Evolutionary conservation across 2,797 vertebrate genomes (phyloP).

Genomic region (Xenops minutus): DNA sequence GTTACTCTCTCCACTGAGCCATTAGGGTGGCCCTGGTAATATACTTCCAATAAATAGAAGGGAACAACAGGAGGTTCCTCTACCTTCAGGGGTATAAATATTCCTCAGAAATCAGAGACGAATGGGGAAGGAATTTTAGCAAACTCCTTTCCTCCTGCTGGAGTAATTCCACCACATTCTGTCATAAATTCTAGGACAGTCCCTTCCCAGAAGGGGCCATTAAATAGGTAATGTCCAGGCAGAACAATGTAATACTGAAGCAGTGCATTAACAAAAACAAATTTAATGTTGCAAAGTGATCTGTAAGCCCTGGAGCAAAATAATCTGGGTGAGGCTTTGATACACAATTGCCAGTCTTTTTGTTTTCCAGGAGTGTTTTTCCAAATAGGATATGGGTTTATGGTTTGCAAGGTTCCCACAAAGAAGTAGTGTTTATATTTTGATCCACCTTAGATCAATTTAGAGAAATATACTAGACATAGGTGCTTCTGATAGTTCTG

Average conservation of each 20-base stretch:
- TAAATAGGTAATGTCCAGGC: conserved; percentile 5
- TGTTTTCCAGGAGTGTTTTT: conserved; percentile 39
- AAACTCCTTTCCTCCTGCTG: not conserved
- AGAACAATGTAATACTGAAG: not conserved
- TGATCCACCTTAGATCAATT: not conserved
- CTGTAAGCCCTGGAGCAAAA: conserved; percentile 7
- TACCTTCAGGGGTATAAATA: conserved; percentile 15
- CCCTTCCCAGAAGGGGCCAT: conserved; percentile 5
- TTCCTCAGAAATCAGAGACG: conserved; percentile 7
- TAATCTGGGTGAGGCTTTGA: conserved; percentile 18
- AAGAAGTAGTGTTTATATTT: not conserved
- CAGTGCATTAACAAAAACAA: conserved; percentile 1
- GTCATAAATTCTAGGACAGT: not conserved
- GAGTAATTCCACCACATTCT: not conserved
- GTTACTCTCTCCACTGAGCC: not conserved
- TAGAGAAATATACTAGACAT: not conserved
- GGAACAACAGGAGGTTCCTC: conserved; percentile 37
- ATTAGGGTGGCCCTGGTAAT: conserved; percentile 37
- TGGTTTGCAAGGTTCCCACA: not conserved
- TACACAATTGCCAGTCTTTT: not conserved
- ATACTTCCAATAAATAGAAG: conserved; percentile 23
- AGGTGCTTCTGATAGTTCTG: not conserved
- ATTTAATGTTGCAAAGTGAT: conserved; percentile 18
- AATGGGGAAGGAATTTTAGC: not conserved
- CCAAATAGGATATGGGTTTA: conserved; percentile 20